Conservation (phyloP, 2,888 invertebrate species). For the Harpagoxenus sublaevis region DNA sequence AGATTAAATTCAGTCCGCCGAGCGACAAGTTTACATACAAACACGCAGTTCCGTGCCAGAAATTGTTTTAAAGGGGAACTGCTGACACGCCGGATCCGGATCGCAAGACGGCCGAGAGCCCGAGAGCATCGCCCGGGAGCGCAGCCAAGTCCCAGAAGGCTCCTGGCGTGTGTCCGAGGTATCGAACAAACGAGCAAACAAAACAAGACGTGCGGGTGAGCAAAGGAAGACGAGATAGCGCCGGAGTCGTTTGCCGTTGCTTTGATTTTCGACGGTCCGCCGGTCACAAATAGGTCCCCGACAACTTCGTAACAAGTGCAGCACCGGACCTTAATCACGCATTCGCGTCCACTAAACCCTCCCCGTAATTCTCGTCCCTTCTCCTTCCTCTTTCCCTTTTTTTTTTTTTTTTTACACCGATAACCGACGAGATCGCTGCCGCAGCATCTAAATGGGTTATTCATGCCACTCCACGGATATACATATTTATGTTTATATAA, state of each 20-base stretch:
- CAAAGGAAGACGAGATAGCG: constrained; percentile 53
- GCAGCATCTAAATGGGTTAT: constrained; percentile 1
- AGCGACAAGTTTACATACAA: constrained; percentile 21
- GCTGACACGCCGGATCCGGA: neutral
- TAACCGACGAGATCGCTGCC: neutral
- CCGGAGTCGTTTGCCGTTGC: constrained; percentile 74
- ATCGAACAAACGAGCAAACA: constrained; percentile 81
- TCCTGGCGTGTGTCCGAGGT: constrained; percentile 68
- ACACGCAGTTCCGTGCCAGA: constrained; percentile 4
- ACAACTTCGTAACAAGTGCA: constrained; percentile 68
- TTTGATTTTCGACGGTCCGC: constrained; percentile 64
- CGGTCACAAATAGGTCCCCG: constrained; percentile 59
- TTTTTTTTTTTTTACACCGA: neutral
- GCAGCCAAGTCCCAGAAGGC: constrained; percentile 24
- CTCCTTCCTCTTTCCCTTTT: neutral
- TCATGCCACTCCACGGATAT: neutral
- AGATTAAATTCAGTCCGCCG: neutral
- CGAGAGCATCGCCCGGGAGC: constrained; percentile 13
- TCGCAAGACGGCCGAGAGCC: constrained; percentile 11
- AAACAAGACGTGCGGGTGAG: constrained; percentile 71
- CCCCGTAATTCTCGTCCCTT: neutral
- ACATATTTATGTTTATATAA: constrained; percentile 6
- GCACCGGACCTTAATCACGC: constrained; percentile 51
- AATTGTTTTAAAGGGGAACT: constrained; percentile 53
- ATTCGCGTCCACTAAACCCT: constrained; percentile 23